phyloP scores from a whole-genome alignment of 2,113 vertebrate genomes.

The Cathartes aura region DNA sequence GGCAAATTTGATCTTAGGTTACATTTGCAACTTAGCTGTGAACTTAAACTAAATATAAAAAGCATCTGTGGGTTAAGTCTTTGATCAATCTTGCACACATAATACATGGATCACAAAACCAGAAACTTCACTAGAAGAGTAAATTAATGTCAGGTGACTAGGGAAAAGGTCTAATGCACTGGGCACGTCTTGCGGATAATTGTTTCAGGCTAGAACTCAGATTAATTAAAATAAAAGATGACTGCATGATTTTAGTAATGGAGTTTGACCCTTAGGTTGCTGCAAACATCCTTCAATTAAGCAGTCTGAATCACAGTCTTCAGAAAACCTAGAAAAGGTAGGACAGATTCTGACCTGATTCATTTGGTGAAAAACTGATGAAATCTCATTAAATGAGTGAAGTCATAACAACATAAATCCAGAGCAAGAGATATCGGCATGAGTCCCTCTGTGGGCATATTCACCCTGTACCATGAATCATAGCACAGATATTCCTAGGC shows the following conservation, averaged over 20 bases:
- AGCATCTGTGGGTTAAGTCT: neutral
- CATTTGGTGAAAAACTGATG: neutral
- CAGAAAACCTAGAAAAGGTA: neutral
- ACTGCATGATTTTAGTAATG: neutral
- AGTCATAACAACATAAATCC: neutral
- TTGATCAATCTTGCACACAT: constrained; percentile 24
- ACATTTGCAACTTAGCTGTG: neutral
- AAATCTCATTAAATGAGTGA: neutral
- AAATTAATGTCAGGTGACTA: constrained; percentile 23
- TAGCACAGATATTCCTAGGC: neutral
- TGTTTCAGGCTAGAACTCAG: neutral
- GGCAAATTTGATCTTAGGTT: neutral
- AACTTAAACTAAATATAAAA: neutral
- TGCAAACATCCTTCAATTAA: constrained; percentile 22
- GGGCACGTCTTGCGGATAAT: neutral
- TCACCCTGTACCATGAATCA: neutral
- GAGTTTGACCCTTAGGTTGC: neutral
- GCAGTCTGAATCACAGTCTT: neutral
- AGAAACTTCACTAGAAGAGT: constrained; percentile 1
- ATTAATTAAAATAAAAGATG: constrained; percentile 28
- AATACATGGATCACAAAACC: neutral
- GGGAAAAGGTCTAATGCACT: neutral
- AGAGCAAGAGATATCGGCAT: neutral
- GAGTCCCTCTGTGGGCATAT: neutral
- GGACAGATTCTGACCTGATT: neutral